Evolutionary conservation across 2,113 vertebrate species (phyloP).

Genomic region (Hucho hucho): DNA sequence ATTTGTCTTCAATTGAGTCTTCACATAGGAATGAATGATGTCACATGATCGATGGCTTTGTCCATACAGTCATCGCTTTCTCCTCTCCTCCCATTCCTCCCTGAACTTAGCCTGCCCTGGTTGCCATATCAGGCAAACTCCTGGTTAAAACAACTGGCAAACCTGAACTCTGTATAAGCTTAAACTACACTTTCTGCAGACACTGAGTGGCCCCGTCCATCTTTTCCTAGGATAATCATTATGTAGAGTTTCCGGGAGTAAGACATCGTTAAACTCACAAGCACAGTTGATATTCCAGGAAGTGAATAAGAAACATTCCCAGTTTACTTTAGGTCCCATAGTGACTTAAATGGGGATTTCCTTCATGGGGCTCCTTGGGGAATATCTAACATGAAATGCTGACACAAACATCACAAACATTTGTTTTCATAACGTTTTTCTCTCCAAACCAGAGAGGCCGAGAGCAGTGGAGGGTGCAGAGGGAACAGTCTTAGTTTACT

Average conservation of each 20-base stretch:
- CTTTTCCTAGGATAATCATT: no score
- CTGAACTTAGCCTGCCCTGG: neutral
- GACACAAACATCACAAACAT: neutral
- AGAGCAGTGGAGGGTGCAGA: neutral
- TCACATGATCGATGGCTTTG: no score
- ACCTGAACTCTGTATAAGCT: no score
- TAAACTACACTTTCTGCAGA: no score
- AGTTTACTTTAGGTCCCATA: neutral
- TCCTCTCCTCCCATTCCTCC: neutral
- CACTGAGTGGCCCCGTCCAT: no score
- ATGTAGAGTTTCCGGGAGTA: no score
- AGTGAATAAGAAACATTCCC: neutral
- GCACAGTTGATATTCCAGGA: conserved; percentile 44
- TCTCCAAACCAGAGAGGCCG: neutral
- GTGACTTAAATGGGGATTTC: conserved; percentile 1
- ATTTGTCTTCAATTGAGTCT: no score
- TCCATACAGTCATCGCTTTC: neutral
- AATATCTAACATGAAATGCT: neutral
- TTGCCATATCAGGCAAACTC: no score
- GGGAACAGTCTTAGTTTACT: neutral
- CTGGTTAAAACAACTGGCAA: no score
- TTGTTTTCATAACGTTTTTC: neutral
- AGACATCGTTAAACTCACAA: conserved; percentile 29
- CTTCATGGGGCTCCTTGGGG: neutral
- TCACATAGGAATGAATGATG: no score